Base-by-base conservation (phyloP, 30 jellyfish, hydroid and myxozoan genomes). In the Catostylus mosaicus region DNA sequence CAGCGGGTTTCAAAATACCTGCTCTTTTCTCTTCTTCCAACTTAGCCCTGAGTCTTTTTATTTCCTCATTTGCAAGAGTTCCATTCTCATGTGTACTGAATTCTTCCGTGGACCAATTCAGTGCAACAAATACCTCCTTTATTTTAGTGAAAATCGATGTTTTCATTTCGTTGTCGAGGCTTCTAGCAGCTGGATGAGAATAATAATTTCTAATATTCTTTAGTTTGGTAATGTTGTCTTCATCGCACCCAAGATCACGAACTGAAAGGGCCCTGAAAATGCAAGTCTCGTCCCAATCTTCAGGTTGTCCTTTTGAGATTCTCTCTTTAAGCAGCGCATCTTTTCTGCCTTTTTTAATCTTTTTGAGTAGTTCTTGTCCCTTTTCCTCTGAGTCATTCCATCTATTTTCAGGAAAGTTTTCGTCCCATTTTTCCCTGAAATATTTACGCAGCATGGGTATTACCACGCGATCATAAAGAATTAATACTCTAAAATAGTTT, bases 281-380 rank as follows among this genome's bases (percentile, higher is more conserved):
- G 27, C 83, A 72, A 38, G 57, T 30, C 10, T 0, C 1, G 56
- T 72, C 83, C 83, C 83, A 72, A 18, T 43, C 48, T 18, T 40
- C 48, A 33, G 24, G 3, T 8, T 30, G 3, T 6, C 83, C 83
- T 35, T 26, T 30, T 23, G 27, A 35, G 35, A 72, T 72, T 16
- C 24, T 50, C 0, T 50, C 0, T 50, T 0, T 50, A 20, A n/a
- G 22, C 69, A n/a, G 11, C 23, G n/a, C 14, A 38, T 38, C 36
- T 12, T 32, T 38, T 47, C 35, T n/a, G 20, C 26, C 20, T 19
- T 8, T 46, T 0, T 19, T 52, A 29, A 72, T 72, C 46, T 16
- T 22, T 0, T 1, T 38, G 46, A 30, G 30, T 22, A 72, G 46
- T n/a, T n/a, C 46, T n/a, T 72, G 26, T 18, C 83, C 71, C 19